Conservation (phyloP, 2,797 vertebrate genomes). For the Poeciliopsis turneri region DNA sequence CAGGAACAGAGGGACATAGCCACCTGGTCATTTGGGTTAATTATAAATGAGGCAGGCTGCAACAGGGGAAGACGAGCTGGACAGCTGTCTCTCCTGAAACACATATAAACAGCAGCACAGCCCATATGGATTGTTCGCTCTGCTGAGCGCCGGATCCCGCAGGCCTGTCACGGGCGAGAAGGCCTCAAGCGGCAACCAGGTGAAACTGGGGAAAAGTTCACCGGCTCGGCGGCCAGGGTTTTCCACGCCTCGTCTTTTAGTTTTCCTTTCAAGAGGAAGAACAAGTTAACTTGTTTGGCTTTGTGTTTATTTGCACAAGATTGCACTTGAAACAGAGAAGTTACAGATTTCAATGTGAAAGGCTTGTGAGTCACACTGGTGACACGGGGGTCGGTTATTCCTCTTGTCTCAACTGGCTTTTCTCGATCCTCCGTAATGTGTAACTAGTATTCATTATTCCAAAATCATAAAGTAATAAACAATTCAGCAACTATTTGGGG, state of each 20-base stretch:
- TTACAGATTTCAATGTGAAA: background rate
- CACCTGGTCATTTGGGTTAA: slow-evolving; percentile 85
- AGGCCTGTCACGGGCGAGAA: slow-evolving; percentile 73
- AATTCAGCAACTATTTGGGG: background rate
- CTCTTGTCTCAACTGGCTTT: slow-evolving; percentile 9
- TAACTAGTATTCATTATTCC: background rate
- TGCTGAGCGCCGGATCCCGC: slow-evolving; percentile 72
- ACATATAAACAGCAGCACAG: slow-evolving; percentile 66
- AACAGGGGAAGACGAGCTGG: slow-evolving; percentile 83
- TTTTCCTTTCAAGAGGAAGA: slow-evolving; percentile 33
- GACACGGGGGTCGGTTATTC: background rate
- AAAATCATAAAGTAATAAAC: background rate
- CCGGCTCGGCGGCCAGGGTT: slow-evolving; percentile 49
- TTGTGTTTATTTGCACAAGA: background rate
- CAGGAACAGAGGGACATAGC: slow-evolving; percentile 78
- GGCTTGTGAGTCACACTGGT: slow-evolving; percentile 11
- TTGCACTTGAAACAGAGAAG: slow-evolving; percentile 19
- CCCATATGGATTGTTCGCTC: slow-evolving; percentile 74
- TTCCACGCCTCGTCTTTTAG: slow-evolving; percentile 23
- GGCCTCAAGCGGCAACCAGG: slow-evolving; percentile 70
- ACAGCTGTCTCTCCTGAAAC: slow-evolving; percentile 79
- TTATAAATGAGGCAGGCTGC: slow-evolving; percentile 80
- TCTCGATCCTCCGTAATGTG: too few relatives aligned
- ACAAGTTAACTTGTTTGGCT: slow-evolving; percentile 30
- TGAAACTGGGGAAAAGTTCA: slow-evolving; percentile 83